These are phyloP conservation scores for Deilephila porcellus DNA, from an alignment of 2,888 invertebrate genomes.

Conservation along the genomic window DNA sequence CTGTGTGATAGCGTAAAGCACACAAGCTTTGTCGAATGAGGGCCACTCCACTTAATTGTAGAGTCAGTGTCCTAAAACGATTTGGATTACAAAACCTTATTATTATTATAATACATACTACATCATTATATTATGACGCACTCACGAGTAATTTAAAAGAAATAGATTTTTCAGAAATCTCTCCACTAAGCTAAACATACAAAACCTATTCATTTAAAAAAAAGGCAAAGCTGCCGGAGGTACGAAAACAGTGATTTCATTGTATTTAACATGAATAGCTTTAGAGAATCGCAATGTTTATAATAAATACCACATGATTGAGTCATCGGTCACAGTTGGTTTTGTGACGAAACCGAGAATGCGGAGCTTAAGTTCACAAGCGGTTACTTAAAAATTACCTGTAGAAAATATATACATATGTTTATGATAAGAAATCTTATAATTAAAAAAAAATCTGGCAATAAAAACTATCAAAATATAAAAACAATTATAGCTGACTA, in stretches of 20 bases:
- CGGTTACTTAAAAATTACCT: neutral
- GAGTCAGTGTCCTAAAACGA: too few species aligned
- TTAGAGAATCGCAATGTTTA: constrained; percentile 34
- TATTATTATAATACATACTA: too few species aligned
- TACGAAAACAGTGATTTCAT: constrained; percentile 6
- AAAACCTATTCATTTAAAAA: neutral
- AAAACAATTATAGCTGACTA: neutral
- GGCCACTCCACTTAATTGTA: too few species aligned
- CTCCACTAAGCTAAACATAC: too few species aligned
- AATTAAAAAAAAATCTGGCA: neutral
- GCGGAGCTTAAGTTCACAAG: constrained; percentile 17
- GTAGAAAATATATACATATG: neutral
- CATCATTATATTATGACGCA: too few species aligned
- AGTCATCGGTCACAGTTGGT: constrained; percentile 40
- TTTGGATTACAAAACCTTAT: too few species aligned
- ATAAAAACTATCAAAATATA: too few species aligned
- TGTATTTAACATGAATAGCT: constrained; percentile 8
- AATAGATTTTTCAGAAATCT: too few species aligned
- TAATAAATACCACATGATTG: constrained; percentile 47
- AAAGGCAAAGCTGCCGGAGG: neutral
- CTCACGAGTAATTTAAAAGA: too few species aligned
- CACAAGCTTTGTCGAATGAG: too few species aligned
- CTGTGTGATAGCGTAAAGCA: too few species aligned
- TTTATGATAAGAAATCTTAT: neutral
- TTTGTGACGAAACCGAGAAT: constrained; percentile 34